Evolutionary conservation across 2,797 vertebrate genomes (phyloP).

Genomic region (Furcifer pardalis): DNA sequence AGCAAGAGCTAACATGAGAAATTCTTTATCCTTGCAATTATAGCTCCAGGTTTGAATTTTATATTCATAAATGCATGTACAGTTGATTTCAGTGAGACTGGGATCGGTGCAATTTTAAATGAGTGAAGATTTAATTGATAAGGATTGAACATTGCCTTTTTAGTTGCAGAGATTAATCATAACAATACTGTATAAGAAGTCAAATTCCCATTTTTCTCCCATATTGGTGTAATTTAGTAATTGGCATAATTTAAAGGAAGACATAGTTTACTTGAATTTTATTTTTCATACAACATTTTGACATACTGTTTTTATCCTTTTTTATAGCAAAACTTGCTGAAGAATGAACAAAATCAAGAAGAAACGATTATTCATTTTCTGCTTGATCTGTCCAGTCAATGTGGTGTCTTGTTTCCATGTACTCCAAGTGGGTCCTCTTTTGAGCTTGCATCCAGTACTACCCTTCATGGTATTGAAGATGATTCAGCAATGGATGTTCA

Average conservation of each 20-base stretch:
- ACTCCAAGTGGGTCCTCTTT: slow-evolving; percentile 68
- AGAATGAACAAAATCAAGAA: slow-evolving; percentile 85
- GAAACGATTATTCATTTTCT: slow-evolving; percentile 86
- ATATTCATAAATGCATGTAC: not conserved
- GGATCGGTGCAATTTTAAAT: slow-evolving; percentile 3
- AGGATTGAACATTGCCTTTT: slow-evolving; percentile 7
- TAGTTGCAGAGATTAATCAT: not conserved
- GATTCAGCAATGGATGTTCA: slow-evolving; percentile 81
- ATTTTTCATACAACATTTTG: slow-evolving; percentile 43
- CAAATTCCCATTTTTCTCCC: not conserved
- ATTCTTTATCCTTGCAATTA: slow-evolving; percentile 1
- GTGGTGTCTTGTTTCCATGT: slow-evolving; percentile 83
- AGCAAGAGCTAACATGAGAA: not conserved
- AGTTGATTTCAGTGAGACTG: not conserved
- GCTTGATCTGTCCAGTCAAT: slow-evolving; percentile 85
- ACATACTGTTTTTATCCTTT: slow-evolving; percentile 58
- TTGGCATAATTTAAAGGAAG: slow-evolving; percentile 12
- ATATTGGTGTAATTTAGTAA: not conserved
- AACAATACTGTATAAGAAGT: not conserved
- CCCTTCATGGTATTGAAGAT: slow-evolving; percentile 85
- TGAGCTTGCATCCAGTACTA: slow-evolving; percentile 72
- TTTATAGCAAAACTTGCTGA: slow-evolving; percentile 86
- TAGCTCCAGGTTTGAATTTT: slow-evolving; percentile 6
- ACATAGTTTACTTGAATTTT: slow-evolving; percentile 8
- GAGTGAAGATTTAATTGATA: slow-evolving; percentile 8